Evolutionary conservation across 2,888 invertebrate genomes (phyloP).

Genomic region (Zele albiditarsus): DNA sequence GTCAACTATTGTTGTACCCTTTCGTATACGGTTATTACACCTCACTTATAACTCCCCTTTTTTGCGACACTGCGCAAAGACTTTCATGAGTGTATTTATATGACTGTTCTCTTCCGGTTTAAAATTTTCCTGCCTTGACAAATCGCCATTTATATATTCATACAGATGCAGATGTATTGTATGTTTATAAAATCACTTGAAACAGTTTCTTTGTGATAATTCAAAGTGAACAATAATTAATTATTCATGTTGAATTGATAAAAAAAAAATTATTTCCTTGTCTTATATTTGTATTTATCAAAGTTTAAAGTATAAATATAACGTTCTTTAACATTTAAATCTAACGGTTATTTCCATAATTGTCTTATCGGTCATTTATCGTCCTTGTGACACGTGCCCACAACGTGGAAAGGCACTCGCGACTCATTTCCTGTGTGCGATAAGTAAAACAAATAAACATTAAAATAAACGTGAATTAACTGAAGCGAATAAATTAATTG

Average conservation of each 20-base stretch:
- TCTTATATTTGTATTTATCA: background rate
- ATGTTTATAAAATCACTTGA: background rate
- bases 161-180: background rate
- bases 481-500: constrained; percentile 34
- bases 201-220: background rate
- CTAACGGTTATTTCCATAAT: background rate
- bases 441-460: background rate
- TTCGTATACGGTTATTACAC: constrained; percentile 69
- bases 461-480: constrained; percentile 10
- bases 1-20: constrained; percentile 64
- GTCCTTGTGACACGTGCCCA: constrained; percentile 47
- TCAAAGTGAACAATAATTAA: background rate
- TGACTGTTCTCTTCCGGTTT: background rate
- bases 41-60: constrained; percentile 62
- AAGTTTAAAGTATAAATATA: background rate
- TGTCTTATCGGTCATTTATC: constrained; percentile 29
- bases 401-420: constrained; percentile 30
- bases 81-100: background rate
- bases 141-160: background rate
- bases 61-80: background rate
- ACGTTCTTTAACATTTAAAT: background rate
- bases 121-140: background rate
- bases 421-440: constrained; percentile 20
- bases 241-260: background rate
- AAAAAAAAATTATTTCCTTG: background rate